A percentile compares a stretch with the other conserved stretches of the same genome.
phyloP scores from a whole-genome alignment of 64 coral and sea anemone genomes.

The Exaiptasia diaphana region DNA sequence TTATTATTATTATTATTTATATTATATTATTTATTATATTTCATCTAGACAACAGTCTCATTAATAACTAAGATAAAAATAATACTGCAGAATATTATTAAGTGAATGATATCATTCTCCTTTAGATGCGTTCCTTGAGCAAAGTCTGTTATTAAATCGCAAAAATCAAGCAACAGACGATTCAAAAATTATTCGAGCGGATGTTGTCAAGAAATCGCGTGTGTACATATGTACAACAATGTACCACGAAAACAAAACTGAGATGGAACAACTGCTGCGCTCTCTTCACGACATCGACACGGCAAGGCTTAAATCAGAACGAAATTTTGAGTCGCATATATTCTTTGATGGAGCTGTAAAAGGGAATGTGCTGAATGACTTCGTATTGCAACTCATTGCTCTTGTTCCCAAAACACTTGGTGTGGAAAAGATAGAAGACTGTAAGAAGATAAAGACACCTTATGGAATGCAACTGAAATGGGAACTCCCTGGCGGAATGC shows the following conservation, averaged over 20 bases:
- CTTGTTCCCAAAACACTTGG: constrained; percentile 69
- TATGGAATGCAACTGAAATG: constrained; percentile 93
- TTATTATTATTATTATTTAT: too few relatives aligned
- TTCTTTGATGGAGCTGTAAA: constrained; percentile 93
- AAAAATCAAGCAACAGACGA: constrained; percentile 87
- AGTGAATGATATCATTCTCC: too few relatives aligned
- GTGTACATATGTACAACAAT: constrained; percentile 93
- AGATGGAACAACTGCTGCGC: constrained; percentile 89
- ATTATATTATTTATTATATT: too few relatives aligned
- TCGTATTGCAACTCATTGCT: constrained; percentile 74
- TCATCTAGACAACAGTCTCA: too few relatives aligned
- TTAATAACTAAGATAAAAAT: too few relatives aligned
- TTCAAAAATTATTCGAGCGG: constrained; percentile 53
- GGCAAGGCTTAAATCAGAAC: constrained; percentile 48
- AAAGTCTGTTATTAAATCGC: constrained; percentile 77
- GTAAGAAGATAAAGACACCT: constrained; percentile 84
- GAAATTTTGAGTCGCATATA: constrained; percentile 83
- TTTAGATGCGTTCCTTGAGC: constrained; percentile 75
- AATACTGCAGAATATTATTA: too few relatives aligned
- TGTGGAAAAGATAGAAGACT: not conserved
- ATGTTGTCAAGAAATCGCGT: constrained; percentile 53
- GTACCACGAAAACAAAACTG: constrained; percentile 87
- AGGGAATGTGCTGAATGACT: constrained; percentile 73
- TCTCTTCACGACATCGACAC: constrained; percentile 76
- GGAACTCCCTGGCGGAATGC: constrained; percentile 79